Conservation (phyloP, 2,888 invertebrate genomes). For the Phortica magna region DNA sequence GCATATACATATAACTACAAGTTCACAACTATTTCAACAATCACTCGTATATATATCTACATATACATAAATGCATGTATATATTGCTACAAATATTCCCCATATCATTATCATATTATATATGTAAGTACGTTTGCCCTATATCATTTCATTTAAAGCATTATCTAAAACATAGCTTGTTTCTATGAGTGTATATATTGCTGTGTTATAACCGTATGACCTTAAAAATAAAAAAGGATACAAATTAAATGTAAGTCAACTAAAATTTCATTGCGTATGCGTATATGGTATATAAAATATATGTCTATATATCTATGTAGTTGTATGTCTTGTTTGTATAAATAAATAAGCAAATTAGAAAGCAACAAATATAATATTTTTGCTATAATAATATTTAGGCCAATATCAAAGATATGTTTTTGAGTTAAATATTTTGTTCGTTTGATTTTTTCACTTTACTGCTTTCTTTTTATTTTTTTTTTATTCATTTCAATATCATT, state of each 20-base stretch:
- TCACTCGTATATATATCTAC: slow-evolving; percentile 10
- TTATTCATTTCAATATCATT: slow-evolving; percentile 8
- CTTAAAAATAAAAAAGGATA: slow-evolving; percentile 4
- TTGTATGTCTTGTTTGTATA: slow-evolving; percentile 41
- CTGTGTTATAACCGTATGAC: not conserved
- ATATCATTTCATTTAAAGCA: slow-evolving; percentile 12
- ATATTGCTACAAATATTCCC: slow-evolving; percentile 28
- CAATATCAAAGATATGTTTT: slow-evolving; percentile 72
- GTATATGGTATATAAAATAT: slow-evolving; percentile 43
- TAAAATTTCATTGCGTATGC: slow-evolving; percentile 24
- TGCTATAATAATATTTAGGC: slow-evolving; percentile 58
- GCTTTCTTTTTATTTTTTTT: slow-evolving; percentile 1
- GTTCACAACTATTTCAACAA: not conserved
- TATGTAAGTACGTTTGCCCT: not conserved
- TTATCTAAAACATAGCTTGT: slow-evolving; percentile 24
- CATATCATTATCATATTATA: not conserved
- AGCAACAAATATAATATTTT: slow-evolving; percentile 26
- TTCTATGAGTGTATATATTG: slow-evolving; percentile 17
- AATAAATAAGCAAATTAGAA: slow-evolving; percentile 58
- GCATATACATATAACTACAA: not conserved
- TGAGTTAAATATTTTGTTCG: slow-evolving; percentile 58
- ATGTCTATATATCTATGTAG: slow-evolving; percentile 49
- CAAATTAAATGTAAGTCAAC: not conserved
- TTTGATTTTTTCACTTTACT: slow-evolving; percentile 39
- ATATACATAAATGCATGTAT: not conserved